Conservation (phyloP, 2,888 invertebrate genomes). For the Pinctada fucata region DNA sequence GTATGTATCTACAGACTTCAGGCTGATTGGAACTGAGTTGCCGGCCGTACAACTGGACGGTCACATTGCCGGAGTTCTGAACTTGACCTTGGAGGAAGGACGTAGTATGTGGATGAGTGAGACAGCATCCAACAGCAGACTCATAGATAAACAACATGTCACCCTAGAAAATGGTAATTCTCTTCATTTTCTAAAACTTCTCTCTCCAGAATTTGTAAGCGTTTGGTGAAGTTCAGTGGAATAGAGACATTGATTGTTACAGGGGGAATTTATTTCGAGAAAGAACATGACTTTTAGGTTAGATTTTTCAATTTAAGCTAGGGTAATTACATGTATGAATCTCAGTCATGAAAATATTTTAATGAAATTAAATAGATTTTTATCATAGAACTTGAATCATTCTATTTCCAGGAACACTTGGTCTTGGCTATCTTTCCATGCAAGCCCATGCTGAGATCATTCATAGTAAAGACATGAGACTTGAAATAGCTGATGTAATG, state of each 20-base stretch:
- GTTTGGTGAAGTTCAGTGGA: no score
- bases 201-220: no score
- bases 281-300: not conserved
- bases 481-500: constrained; percentile 52
- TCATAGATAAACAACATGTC: constrained; percentile 41
- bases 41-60: constrained; percentile 58
- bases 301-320: no score
- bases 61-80: constrained; percentile 60
- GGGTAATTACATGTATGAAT: no score
- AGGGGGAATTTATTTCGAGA: not conserved
- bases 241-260: not conserved
- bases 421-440: constrained; percentile 52
- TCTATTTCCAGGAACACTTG: constrained; percentile 55
- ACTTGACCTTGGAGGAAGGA: constrained; percentile 58
- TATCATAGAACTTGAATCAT: no score
- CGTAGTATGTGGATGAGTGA: constrained; percentile 45
- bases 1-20: constrained; percentile 56
- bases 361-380: no score
- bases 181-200: no score
- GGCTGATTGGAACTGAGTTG: constrained; percentile 51
- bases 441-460: constrained; percentile 52
- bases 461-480: constrained; percentile 48
- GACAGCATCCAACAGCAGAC: constrained; percentile 56
- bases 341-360: no score
- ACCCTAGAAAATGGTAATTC: constrained; percentile 17